These are phyloP conservation scores for Brachylomia viminalis DNA, from an alignment of 2,888 invertebrate genomes.

Conservation along the genomic window DNA sequence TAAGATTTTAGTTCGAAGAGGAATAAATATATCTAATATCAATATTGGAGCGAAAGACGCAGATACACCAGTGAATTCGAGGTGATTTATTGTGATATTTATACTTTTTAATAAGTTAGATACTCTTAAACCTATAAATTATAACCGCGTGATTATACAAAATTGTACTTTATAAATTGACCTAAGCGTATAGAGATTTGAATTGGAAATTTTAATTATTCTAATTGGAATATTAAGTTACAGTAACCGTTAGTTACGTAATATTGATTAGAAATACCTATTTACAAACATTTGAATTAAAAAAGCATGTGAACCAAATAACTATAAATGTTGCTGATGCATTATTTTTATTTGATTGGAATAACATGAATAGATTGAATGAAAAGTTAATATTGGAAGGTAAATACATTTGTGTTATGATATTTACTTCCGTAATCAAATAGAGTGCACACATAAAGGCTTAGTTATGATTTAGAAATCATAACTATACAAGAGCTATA, in stretches of 20 bases:
- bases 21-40: constrained; percentile 18
- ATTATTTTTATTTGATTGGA: constrained; percentile 34
- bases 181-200: constrained; percentile 45
- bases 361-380: constrained; percentile 36
- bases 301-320: constrained; percentile 59
- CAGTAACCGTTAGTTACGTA: constrained; percentile 38
- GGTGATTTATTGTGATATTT: constrained; percentile 37
- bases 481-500: background rate
- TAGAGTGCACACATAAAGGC: background rate
- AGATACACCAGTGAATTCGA: background rate
- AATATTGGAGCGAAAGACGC: constrained; percentile 20
- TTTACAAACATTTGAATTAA: constrained; percentile 46
- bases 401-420: background rate
- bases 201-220: constrained; percentile 60
- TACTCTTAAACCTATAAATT: constrained; percentile 46
- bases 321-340: constrained; percentile 25
- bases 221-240: constrained; percentile 53
- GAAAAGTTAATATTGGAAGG: constrained; percentile 13
- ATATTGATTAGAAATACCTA: constrained; percentile 59
- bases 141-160: constrained; percentile 34
- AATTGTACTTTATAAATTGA: constrained; percentile 46
- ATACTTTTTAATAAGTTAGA: constrained; percentile 27
- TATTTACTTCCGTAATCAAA: constrained; percentile 22
- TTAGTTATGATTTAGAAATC: background rate
- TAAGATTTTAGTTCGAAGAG: constrained; percentile 19